phyloP scores from a whole-genome alignment of 2,888 invertebrate species.

The Aleiodes leptofemur region DNA sequence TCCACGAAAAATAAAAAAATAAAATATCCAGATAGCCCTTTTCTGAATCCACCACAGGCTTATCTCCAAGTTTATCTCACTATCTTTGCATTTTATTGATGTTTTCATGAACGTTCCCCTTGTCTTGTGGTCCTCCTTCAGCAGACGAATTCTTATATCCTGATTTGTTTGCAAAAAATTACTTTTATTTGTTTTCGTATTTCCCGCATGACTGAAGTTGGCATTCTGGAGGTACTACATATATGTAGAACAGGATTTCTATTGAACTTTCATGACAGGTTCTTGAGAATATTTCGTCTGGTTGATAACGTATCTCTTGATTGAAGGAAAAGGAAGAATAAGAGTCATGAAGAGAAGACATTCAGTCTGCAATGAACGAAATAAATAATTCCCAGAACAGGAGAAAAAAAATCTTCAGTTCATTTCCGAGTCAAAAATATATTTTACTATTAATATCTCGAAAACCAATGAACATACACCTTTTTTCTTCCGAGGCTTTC shows the following conservation, averaged over 20 bases:
- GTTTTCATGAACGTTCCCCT: conserved; percentile 42
- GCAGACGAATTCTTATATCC: conserved; percentile 10
- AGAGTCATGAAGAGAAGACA: too few relatives aligned
- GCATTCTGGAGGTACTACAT: background rate
- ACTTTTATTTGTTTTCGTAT: conserved; percentile 16
- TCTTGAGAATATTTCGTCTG: background rate
- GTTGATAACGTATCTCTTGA: background rate
- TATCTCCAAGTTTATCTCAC: conserved; percentile 66
- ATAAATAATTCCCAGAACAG: too few relatives aligned
- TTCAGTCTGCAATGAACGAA: background rate
- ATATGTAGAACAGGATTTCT: conserved; percentile 1
- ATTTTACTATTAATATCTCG: too few relatives aligned
- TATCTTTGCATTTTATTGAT: conserved; percentile 71
- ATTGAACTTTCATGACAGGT: background rate
- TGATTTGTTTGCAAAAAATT: conserved; percentile 27
- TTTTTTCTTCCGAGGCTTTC: too few relatives aligned
- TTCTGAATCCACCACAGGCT: conserved; percentile 63
- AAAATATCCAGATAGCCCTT: conserved; percentile 73
- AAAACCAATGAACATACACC: too few relatives aligned
- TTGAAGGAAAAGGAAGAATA: too few relatives aligned
- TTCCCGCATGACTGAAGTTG: conserved; percentile 9
- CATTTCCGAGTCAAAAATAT: too few relatives aligned
- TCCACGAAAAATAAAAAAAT: too few relatives aligned
- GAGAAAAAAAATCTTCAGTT: too few relatives aligned
- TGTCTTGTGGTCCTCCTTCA: background rate